A percentile compares a stretch with the other conserved stretches of the same genome.
Evolutionary conservation across 2,113 vertebrate species (phyloP).

Genomic region (Mystacornis crossleyi): DNA sequence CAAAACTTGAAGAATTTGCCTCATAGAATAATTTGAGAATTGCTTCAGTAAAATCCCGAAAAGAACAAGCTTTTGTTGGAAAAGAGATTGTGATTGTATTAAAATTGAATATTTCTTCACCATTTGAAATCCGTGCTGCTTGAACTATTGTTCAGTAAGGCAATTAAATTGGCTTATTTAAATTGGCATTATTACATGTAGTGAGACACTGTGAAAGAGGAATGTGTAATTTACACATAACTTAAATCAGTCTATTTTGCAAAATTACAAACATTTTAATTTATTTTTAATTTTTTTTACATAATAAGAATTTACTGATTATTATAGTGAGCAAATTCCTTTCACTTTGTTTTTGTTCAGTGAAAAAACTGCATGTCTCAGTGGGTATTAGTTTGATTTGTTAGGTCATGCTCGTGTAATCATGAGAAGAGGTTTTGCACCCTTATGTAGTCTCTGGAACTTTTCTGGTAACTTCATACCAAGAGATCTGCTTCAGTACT

Average conservation of each 20-base stretch:
- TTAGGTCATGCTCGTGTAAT: not conserved
- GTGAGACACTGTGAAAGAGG: constrained; percentile 15
- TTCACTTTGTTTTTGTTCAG: not conserved
- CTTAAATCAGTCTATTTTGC: constrained; percentile 21
- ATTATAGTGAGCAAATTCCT: not conserved
- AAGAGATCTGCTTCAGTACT: not conserved
- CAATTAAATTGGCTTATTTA: constrained; percentile 38
- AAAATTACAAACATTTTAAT: not conserved
- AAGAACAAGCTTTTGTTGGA: constrained; percentile 45
- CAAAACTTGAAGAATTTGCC: constrained; percentile 21
- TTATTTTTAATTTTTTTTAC: not conserved
- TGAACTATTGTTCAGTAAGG: constrained; percentile 42
- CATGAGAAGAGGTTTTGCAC: not conserved
- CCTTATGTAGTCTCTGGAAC: not conserved
- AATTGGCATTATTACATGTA: constrained; percentile 13
- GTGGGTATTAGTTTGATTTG: not conserved
- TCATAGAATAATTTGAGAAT: constrained; percentile 18
- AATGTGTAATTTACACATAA: constrained; percentile 31
- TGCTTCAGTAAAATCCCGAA: constrained; percentile 35
- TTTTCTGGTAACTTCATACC: not conserved
- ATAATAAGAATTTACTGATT: not conserved
- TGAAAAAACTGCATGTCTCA: not conserved
- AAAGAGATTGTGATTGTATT: constrained; percentile 37
- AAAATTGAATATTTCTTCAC: constrained; percentile 47
- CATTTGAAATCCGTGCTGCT: constrained; percentile 12